Conservation (phyloP, 2,113 vertebrate species). For the Alces alces region DNA sequence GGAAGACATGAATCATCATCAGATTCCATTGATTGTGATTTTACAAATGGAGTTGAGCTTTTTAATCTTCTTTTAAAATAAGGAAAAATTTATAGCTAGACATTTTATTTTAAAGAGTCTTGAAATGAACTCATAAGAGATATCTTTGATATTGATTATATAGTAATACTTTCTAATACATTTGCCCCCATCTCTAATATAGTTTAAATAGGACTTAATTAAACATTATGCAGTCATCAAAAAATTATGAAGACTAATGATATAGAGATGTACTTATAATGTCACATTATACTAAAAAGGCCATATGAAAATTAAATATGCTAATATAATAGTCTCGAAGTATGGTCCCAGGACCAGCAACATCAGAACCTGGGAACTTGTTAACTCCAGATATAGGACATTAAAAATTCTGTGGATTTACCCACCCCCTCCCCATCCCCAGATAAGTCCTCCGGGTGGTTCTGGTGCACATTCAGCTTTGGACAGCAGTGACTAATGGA, state of each 20-base stretch:
- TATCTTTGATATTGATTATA: background rate
- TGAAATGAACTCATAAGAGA: background rate
- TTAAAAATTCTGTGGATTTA: background rate
- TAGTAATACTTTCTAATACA: background rate
- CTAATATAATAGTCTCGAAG: background rate
- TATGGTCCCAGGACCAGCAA: background rate
- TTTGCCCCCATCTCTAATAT: background rate
- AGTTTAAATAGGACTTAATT: constrained; percentile 28
- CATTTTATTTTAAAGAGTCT: constrained; percentile 15
- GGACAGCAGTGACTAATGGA: background rate
- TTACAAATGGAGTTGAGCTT: background rate
- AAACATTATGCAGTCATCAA: background rate
- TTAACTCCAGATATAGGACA: background rate
- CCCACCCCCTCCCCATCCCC: background rate
- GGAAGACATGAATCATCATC: background rate
- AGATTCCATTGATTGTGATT: background rate
- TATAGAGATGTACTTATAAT: background rate
- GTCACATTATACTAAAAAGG: background rate
- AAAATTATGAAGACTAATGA: background rate
- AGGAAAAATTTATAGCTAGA: background rate
- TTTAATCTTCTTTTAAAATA: constrained; percentile 14
- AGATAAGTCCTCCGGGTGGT: background rate
- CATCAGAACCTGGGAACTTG: background rate
- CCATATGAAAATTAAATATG: background rate
- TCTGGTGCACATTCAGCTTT: background rate